These are phyloP conservation scores for Orius insidiosus DNA, from an alignment of 1,140 invertebrate species.

Conservation along the genomic window DNA sequence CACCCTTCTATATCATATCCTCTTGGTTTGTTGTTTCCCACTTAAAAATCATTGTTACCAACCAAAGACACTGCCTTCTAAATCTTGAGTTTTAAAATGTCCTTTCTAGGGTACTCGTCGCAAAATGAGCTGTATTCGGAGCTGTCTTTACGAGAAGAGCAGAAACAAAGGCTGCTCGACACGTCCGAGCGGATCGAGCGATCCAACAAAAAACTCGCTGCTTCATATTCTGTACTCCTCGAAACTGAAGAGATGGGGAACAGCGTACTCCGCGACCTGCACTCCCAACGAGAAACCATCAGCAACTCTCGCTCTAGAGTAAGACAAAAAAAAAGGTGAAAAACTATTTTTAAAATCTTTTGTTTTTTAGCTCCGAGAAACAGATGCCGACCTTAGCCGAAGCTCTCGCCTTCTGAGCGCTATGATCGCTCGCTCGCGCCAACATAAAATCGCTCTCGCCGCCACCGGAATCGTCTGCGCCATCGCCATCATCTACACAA, in stretches of 20 bases:
- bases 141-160: constrained; percentile 47
- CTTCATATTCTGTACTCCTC: constrained; percentile 68
- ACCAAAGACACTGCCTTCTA: too few relatives aligned
- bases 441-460: constrained; percentile 51
- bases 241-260: constrained; percentile 79
- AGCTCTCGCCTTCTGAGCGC: constrained; percentile 62
- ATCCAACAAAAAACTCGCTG: constrained; percentile 55
- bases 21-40: too few relatives aligned
- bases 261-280: constrained; percentile 65
- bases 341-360: constrained; percentile 12
- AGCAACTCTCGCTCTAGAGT: constrained; percentile 61
- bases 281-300: constrained; percentile 69
- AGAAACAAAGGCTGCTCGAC: constrained; percentile 67
- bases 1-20: too few relatives aligned
- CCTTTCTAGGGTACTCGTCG: constrained; percentile 16
- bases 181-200: constrained; percentile 74
- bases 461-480: constrained; percentile 40
- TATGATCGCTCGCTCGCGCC: constrained; percentile 62
- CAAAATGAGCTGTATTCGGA: constrained; percentile 28
- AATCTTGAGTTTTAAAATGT: background rate
- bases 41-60: too few relatives aligned
- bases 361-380: constrained; percentile 54
- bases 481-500: constrained; percentile 39
- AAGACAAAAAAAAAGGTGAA: too few relatives aligned
- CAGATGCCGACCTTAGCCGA: constrained; percentile 63